Percentiles rank a stretch among this genome's conserved stretches.
Evolutionary conservation across 1,140 invertebrate species (phyloP).

Genomic region (Pararge aegeria): DNA sequence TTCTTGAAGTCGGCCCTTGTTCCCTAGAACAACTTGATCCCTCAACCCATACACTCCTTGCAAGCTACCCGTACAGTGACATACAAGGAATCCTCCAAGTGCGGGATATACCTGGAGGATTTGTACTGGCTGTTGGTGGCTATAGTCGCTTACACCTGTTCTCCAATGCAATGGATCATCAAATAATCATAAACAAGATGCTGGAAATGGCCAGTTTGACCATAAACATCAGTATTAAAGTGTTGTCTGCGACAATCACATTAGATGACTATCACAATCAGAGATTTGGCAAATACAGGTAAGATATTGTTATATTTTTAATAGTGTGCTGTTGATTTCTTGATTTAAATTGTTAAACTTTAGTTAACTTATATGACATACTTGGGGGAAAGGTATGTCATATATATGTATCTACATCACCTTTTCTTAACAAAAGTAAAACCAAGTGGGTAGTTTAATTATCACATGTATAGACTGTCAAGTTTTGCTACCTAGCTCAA

Average conservation of each 20-base stretch:
- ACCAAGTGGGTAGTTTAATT: too few relatives aligned
- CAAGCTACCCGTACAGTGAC: constrained; percentile 94
- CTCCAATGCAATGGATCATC: constrained; percentile 87
- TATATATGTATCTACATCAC: too few relatives aligned
- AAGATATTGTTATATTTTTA: constrained; percentile 20
- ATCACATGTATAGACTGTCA: too few relatives aligned
- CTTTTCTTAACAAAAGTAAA: too few relatives aligned
- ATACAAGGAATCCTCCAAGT: constrained; percentile 79
- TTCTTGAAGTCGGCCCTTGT: constrained; percentile 93
- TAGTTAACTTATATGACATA: too few relatives aligned
- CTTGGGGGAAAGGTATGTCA: too few relatives aligned
- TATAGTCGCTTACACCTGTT: constrained; percentile 95
- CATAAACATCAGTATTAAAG: constrained; percentile 91
- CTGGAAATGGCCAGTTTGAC: constrained; percentile 88
- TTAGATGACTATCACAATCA: constrained; percentile 92
- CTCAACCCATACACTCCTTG: constrained; percentile 88
- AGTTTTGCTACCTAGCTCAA: too few relatives aligned
- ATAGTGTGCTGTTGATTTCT: too few relatives aligned
- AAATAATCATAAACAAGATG: constrained; percentile 93
- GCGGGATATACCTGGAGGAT: constrained; percentile 88
- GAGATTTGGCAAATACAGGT: constrained; percentile 95
- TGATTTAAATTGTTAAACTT: too few relatives aligned
- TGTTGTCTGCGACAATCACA: constrained; percentile 90
- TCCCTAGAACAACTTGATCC: constrained; percentile 95
- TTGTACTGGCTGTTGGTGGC: constrained; percentile 93